Evolutionary conservation across 2,113 vertebrate genomes (phyloP).

Genomic region (Stegastes partitus): DNA sequence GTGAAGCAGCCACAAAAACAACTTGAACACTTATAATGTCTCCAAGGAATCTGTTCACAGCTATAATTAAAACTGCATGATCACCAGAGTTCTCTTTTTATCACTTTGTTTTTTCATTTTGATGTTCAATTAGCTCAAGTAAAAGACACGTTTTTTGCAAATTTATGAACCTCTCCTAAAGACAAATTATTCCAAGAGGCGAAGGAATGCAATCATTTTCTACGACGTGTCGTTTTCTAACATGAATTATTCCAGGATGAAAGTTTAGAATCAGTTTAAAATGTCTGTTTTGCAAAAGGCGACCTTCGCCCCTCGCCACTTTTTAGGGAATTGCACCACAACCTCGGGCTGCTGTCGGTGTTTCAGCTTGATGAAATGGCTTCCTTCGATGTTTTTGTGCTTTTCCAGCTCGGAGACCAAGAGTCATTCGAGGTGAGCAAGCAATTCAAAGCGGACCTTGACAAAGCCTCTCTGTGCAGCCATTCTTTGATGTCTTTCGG

Average conservation of each 20-base stretch:
- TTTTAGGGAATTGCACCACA: background rate
- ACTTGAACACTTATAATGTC: too few relatives aligned
- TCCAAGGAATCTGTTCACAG: too few relatives aligned
- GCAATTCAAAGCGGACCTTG: conserved; percentile 17
- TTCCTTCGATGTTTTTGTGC: background rate
- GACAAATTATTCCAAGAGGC: too few relatives aligned
- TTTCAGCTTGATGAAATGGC: background rate
- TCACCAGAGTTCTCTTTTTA: too few relatives aligned
- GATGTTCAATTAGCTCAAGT: too few relatives aligned
- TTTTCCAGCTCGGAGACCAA: conserved; percentile 9
- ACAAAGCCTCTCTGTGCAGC: background rate
- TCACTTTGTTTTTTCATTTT: too few relatives aligned
- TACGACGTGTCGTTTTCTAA: too few relatives aligned
- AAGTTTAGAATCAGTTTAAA: background rate
- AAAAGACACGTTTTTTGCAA: too few relatives aligned
- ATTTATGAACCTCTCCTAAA: too few relatives aligned
- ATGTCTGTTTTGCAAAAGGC: background rate
- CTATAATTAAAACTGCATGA: too few relatives aligned
- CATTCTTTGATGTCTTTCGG: conserved; percentile 31
- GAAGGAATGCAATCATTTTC: too few relatives aligned
- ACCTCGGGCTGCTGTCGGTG: background rate
- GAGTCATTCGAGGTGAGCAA: conserved; percentile 29
- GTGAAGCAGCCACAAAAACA: too few relatives aligned
- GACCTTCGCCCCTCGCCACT: background rate
- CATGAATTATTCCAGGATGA: background rate